Percentiles rank a stretch among this genome's conserved stretches.
phyloP scores from a whole-genome alignment of 2,113 vertebrate species.

The Catagonus wagneri region DNA sequence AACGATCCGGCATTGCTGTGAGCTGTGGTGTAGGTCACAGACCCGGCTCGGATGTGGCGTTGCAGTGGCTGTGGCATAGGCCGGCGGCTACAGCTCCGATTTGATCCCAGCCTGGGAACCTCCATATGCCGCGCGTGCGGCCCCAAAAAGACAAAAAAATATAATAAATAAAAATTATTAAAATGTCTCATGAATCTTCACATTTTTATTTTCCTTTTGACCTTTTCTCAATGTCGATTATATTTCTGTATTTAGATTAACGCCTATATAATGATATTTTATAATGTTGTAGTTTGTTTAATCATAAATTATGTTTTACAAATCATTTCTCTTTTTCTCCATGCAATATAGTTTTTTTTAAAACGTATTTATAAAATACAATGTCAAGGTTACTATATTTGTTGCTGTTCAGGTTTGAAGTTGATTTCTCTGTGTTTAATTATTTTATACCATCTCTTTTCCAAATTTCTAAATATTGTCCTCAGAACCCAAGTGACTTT shows the following conservation, averaged over 20 bases:
- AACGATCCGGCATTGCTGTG: too few relatives aligned
- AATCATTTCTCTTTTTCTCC: neutral
- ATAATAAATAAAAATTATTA: too few relatives aligned
- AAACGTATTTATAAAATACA: neutral
- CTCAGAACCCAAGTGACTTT: neutral
- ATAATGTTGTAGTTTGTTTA: slow-evolving; percentile 1
- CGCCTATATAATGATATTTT: neutral
- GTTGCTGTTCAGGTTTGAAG: neutral
- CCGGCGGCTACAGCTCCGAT: too few relatives aligned
- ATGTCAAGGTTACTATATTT: neutral
- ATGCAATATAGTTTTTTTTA: neutral
- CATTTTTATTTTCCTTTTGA: neutral
- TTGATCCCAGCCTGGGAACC: too few relatives aligned
- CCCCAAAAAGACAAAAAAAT: too few relatives aligned
- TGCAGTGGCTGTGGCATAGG: too few relatives aligned
- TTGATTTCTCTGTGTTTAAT: neutral
- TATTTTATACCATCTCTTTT: neutral
- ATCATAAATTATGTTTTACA: slow-evolving; percentile 28
- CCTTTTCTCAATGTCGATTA: slow-evolving; percentile 3
- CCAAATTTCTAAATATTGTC: neutral
- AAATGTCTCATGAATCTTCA: neutral
- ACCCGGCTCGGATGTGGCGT: too few relatives aligned
- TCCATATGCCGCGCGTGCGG: too few relatives aligned
- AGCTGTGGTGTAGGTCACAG: too few relatives aligned
- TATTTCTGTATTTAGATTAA: slow-evolving; percentile 29